Evolutionary conservation across 2,797 vertebrate species (phyloP).

Genomic region (Microctenopoma stevenorrisi): DNA sequence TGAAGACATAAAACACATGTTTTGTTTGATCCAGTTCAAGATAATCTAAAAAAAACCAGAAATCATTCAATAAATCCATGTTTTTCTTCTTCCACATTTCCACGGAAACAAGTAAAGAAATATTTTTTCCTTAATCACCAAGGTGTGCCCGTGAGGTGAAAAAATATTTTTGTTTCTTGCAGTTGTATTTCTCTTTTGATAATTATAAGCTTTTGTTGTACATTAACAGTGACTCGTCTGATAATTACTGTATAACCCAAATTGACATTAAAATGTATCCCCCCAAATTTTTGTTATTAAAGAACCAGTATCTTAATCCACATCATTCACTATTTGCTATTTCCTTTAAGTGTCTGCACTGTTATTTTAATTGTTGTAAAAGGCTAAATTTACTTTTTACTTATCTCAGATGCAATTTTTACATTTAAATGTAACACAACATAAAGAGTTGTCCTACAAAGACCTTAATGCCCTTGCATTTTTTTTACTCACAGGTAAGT

Average conservation of each 20-base stretch:
- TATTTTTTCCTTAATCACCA: conserved; percentile 17
- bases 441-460: conserved; percentile 27
- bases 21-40: conserved; percentile 33
- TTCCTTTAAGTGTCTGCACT: not conserved
- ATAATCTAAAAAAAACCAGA: conserved; percentile 18
- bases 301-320: conserved; percentile 21
- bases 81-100: conserved; percentile 40
- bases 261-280: conserved; percentile 9
- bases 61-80: not conserved
- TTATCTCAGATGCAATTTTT: not conserved
- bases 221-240: conserved; percentile 10
- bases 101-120: conserved; percentile 47
- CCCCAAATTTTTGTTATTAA: conserved; percentile 12
- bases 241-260: conserved; percentile 9
- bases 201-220: conserved; percentile 25
- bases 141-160: conserved; percentile 18
- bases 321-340: not conserved
- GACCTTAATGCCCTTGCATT: conserved; percentile 35
- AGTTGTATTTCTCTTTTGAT: conserved; percentile 16
- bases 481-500: conserved; percentile 47
- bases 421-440: conserved; percentile 1
- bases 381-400: not conserved
- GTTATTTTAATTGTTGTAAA: not conserved
- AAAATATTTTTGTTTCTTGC: conserved; percentile 22
- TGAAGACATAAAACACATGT: not conserved